Percentiles rank a stretch among this genome's conserved stretches.
phyloP scores from a whole-genome alignment of 2,888 invertebrate genomes.

The Sialis lutaria region DNA sequence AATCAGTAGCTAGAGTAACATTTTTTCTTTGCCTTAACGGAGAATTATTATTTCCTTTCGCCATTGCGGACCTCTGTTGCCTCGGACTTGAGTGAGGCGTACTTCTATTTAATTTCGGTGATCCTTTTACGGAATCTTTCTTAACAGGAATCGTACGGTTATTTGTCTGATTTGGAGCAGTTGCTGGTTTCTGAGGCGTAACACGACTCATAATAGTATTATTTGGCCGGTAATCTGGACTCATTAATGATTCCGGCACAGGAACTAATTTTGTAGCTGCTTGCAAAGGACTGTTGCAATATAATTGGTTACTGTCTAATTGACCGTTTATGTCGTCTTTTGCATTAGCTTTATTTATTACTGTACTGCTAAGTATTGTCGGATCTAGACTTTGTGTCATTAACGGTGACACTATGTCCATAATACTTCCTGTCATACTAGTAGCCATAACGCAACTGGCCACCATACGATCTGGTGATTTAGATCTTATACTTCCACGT shows the following conservation, averaged over 20 bases:
- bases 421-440: constrained; percentile 13
- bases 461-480: constrained; percentile 56
- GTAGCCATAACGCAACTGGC: constrained; percentile 45
- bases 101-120: constrained; percentile 14
- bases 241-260: constrained; percentile 74
- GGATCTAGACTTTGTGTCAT: constrained; percentile 48
- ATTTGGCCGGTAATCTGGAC: constrained; percentile 49
- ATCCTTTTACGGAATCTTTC: constrained; percentile 6
- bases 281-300: constrained; percentile 43
- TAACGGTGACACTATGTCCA: constrained; percentile 18
- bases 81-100: constrained; percentile 10
- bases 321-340: constrained; percentile 13
- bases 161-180: constrained; percentile 6
- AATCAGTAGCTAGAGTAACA: not conserved
- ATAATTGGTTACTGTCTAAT: constrained; percentile 12
- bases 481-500: constrained; percentile 23
- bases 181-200: constrained; percentile 12
- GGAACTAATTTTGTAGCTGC: constrained; percentile 77
- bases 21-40: constrained; percentile 15
- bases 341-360: constrained; percentile 17
- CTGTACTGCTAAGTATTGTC: constrained; percentile 28
- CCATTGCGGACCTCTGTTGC: constrained; percentile 10
- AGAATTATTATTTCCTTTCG: constrained; percentile 13
- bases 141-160: not conserved
- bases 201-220: constrained; percentile 7